These are phyloP conservation scores for Urophycis tenuis DNA, from an alignment of 2,797 vertebrate species.

Conservation along the genomic window DNA sequence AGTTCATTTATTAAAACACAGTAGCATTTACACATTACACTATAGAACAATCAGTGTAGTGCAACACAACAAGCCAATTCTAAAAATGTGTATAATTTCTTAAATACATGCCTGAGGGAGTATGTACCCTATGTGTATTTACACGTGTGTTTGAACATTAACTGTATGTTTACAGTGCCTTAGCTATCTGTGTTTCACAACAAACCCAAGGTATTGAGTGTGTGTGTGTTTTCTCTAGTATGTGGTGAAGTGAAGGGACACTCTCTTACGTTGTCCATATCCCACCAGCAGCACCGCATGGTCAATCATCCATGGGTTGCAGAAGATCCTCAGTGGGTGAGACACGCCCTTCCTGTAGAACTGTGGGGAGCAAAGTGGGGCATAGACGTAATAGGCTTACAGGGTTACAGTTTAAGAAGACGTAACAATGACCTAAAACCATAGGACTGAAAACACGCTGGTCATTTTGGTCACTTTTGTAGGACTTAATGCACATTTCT, in stretches of 20 bases:
- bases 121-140: too few species aligned
- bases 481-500: background rate
- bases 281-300: slow-evolving; percentile 86
- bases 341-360: slow-evolving; percentile 85
- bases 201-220: too few species aligned
- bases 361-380: slow-evolving; percentile 46
- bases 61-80: background rate
- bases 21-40: background rate
- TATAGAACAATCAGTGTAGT: background rate
- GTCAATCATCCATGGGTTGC: slow-evolving; percentile 87
- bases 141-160: background rate
- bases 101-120: background rate
- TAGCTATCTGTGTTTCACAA: too few species aligned
- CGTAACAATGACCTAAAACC: background rate
- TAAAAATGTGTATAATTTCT: background rate
- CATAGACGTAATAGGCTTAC: background rate
- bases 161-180: too few species aligned
- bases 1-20: background rate
- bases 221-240: too few species aligned
- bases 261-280: slow-evolving; percentile 80
- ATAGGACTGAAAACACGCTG: background rate
- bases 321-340: slow-evolving; percentile 80
- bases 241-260: background rate
- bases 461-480: background rate
- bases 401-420: background rate